A percentile compares a stretch with the other conserved stretches of the same genome.
Evolutionary conservation across 2,113 vertebrate species (phyloP).

Genomic region (Pachypanchax playfairii): DNA sequence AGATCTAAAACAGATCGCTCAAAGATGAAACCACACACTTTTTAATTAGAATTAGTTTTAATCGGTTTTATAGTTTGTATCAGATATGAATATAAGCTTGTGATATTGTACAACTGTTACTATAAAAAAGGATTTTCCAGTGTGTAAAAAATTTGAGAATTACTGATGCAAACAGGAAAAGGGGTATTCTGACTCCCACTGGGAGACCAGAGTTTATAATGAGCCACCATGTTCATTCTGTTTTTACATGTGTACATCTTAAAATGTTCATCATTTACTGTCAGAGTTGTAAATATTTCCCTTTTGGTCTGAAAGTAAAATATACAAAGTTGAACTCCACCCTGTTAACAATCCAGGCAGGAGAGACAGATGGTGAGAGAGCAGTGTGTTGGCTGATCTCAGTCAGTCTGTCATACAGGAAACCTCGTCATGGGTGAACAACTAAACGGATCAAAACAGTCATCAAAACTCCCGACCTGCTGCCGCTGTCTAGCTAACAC

Average conservation of each 20-base stretch:
- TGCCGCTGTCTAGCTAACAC: background rate
- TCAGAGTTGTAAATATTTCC: background rate
- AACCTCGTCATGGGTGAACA: background rate
- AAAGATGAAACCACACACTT: too few relatives aligned
- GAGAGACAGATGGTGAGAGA: conserved; percentile 21
- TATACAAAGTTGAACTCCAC: conserved; percentile 5
- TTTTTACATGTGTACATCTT: background rate
- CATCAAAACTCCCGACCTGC: too few relatives aligned
- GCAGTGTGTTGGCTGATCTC: conserved; percentile 9
- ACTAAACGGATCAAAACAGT: too few relatives aligned
- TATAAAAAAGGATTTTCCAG: too few relatives aligned
- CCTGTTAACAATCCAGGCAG: conserved; percentile 21
- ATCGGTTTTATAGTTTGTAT: too few relatives aligned
- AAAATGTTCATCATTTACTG: background rate
- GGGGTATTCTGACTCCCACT: too few relatives aligned
- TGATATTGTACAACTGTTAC: too few relatives aligned
- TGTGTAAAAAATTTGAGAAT: too few relatives aligned
- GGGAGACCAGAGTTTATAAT: background rate
- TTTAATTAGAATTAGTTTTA: too few relatives aligned
- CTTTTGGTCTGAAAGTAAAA: background rate
- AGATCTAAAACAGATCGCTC: too few relatives aligned
- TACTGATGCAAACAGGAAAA: too few relatives aligned
- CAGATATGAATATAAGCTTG: too few relatives aligned
- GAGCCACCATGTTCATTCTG: background rate
- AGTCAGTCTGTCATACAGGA: conserved; percentile 16